Percentiles rank a stretch among this genome's conserved stretches.
These are phyloP conservation scores for Setophaga petechia DNA, from an alignment of 2,113 vertebrate genomes.

Conservation along the genomic window DNA sequence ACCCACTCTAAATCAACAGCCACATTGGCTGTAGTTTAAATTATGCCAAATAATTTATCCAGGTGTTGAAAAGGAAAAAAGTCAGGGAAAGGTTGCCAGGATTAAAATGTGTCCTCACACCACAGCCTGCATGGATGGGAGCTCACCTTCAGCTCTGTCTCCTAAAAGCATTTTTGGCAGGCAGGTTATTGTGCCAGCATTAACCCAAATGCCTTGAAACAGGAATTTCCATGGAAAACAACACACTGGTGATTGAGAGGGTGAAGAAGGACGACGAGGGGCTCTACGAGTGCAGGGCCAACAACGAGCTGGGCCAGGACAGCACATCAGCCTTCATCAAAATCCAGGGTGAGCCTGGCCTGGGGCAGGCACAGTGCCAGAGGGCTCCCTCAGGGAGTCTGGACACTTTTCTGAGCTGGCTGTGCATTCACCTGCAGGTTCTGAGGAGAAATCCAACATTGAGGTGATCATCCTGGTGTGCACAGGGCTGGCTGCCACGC, in stretches of 20 bases:
- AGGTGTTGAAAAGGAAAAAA: background rate
- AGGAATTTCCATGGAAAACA: slow-evolving; percentile 83
- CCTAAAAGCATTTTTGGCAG: background rate
- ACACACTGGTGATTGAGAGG: slow-evolving; percentile 83
- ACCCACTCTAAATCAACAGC: background rate
- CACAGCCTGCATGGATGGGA: background rate
- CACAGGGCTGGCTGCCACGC: slow-evolving; percentile 87
- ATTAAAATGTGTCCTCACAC: background rate
- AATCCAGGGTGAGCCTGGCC: slow-evolving; percentile 77
- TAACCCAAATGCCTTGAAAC: background rate
- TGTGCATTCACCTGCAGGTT: slow-evolving; percentile 69
- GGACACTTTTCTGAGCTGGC: background rate
- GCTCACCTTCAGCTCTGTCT: background rate
- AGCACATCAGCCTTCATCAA: slow-evolving; percentile 81
- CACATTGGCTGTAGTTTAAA: background rate
- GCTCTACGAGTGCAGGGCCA: slow-evolving; percentile 83
- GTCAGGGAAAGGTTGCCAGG: background rate
- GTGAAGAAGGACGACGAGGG: slow-evolving; percentile 93
- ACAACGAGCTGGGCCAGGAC: slow-evolving; percentile 78
- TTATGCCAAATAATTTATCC: background rate
- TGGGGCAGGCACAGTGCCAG: fast-evolving
- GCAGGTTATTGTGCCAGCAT: background rate
- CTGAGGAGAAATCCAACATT: slow-evolving; percentile 87
- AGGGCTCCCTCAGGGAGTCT: background rate
- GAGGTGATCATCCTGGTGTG: slow-evolving; percentile 92